phyloP scores from a whole-genome alignment of 1,140 invertebrate species.

The Cydia strobilella region DNA sequence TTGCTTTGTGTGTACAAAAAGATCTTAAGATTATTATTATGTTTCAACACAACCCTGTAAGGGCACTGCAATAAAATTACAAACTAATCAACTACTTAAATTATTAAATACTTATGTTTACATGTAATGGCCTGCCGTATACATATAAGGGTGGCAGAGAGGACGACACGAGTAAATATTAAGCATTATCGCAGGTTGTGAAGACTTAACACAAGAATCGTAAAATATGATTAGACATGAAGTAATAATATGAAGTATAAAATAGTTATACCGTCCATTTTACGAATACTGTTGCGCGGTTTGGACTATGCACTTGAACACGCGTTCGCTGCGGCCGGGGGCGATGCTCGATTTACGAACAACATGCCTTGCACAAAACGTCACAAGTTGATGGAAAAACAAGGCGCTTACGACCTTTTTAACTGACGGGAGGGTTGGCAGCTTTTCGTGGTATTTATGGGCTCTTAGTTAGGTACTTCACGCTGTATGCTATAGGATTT shows the following conservation, averaged over 20 bases:
- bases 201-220: no score
- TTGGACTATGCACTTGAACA: conserved; percentile 10
- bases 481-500: no score
- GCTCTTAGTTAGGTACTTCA: background rate
- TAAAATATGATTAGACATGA: background rate
- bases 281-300: background rate
- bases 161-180: no score
- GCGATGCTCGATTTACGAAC: conserved; percentile 22
- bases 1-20: no score
- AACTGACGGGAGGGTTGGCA: background rate
- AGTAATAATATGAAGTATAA: background rate
- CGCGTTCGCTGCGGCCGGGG: conserved; percentile 12
- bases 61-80: no score
- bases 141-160: no score
- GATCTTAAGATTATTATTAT: no score
- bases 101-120: no score
- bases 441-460: conserved; percentile 4
- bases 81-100: no score
- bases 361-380: background rate
- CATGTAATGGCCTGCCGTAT: no score
- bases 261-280: background rate
- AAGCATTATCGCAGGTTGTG: no score
- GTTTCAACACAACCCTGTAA: no score
- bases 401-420: background rate
- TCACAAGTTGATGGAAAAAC: background rate